Evolutionary conservation across 2,888 invertebrate genomes (phyloP).

Genomic region (Syrphus vitripennis): DNA sequence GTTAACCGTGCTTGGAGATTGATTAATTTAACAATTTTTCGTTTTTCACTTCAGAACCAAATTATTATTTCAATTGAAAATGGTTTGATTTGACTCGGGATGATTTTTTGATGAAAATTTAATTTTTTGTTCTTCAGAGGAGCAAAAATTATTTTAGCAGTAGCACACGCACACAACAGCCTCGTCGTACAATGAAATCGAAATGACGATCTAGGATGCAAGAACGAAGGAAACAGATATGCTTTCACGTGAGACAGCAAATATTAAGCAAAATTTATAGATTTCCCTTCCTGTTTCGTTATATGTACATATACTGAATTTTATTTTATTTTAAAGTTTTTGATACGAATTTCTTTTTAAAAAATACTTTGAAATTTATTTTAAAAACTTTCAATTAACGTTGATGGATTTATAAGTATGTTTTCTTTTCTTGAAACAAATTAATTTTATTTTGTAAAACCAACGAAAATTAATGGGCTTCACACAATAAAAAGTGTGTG

Average conservation of each 20-base stretch:
- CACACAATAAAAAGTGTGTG: neutral
- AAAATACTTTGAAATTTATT: neutral
- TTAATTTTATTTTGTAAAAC: neutral
- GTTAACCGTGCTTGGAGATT: neutral
- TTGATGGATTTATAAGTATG: neutral
- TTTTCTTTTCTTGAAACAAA: constrained; percentile 1
- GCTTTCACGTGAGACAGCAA: constrained; percentile 36
- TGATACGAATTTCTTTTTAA: constrained; percentile 4
- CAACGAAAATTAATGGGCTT: constrained; percentile 11
- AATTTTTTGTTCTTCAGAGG: constrained; percentile 34
- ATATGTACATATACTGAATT: neutral
- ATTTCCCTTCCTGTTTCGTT: constrained; percentile 47
- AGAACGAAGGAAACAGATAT: constrained; percentile 29
- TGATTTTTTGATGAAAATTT: constrained; percentile 33
- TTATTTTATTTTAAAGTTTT: neutral
- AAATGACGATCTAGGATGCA: constrained; percentile 4
- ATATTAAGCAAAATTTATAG: constrained; percentile 28
- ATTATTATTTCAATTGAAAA: neutral
- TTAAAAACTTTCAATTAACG: neutral
- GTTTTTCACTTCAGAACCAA: neutral
- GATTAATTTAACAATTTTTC: neutral
- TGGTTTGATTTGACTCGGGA: neutral
- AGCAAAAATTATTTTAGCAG: constrained; percentile 31
- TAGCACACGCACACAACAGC: constrained; percentile 19
- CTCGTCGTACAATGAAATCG: constrained; percentile 43